A percentile compares a stretch with the other conserved stretches of the same genome.
Conservation (phyloP, 2,888 invertebrate genomes). For the Brachypterus glaber region DNA sequence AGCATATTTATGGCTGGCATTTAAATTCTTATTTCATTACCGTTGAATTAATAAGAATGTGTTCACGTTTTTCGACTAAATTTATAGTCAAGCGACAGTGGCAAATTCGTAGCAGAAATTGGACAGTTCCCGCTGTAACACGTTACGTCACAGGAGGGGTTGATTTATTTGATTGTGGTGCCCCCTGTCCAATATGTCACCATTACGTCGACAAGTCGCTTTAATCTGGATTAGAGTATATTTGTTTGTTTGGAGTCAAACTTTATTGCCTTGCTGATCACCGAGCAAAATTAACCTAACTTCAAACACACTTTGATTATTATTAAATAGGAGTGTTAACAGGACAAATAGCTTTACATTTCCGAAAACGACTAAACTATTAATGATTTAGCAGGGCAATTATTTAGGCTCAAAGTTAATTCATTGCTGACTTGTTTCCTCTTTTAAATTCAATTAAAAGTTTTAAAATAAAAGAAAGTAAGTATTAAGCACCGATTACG, state of each 20-base stretch:
- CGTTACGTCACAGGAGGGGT: conserved; percentile 9
- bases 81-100: neutral
- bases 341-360: no score
- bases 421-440: no score
- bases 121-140: no score
- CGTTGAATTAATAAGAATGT: neutral
- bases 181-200: conserved; percentile 29
- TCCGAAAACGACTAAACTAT: no score
- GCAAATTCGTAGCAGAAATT: conserved; percentile 1
- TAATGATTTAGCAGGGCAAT: no score
- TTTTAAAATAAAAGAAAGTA: no score
- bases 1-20: no score
- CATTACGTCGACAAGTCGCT: conserved; percentile 33
- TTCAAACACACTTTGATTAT: no score
- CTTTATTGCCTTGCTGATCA: conserved; percentile 29
- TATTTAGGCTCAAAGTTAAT: no score
- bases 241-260: conserved; percentile 32
- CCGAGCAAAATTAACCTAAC: conserved; percentile 19
- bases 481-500: no score
- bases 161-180: conserved; percentile 23
- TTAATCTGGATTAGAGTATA: conserved; percentile 34
- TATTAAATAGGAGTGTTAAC: no score
- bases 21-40: conserved; percentile 1
- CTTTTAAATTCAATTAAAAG: no score
- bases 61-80: neutral